A percentile compares a stretch with the other conserved stretches of the same genome.
These are phyloP conservation scores for Dryococelus australis DNA, from an alignment of 2,888 invertebrate genomes.

Conservation along the genomic window DNA sequence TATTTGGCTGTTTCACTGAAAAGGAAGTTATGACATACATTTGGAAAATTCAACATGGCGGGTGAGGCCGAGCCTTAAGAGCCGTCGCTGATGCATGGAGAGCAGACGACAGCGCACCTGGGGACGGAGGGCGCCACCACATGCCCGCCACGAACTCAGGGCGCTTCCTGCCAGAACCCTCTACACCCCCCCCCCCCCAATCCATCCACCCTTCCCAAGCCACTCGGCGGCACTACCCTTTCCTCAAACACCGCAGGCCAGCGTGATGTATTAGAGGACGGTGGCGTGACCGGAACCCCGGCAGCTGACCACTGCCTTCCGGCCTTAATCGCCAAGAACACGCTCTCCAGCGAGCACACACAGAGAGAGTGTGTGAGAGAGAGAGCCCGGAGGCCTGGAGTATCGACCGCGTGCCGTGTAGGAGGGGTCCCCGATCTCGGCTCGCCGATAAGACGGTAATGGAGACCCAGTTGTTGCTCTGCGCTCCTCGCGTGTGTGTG, in stretches of 20 bases:
- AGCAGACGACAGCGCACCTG: background rate
- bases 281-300: background rate
- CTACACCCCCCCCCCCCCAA: too few relatives aligned
- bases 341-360: background rate
- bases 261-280: background rate
- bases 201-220: too few relatives aligned
- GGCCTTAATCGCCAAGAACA: slow-evolving; percentile 11
- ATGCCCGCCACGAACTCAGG: background rate
- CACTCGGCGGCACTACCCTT: background rate
- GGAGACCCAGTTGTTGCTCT: slow-evolving; percentile 10
- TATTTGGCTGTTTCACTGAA: too few relatives aligned
- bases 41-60: too few relatives aligned
- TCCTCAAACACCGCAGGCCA: background rate
- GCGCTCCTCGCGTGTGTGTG: background rate
- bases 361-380: too few relatives aligned
- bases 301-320: slow-evolving; percentile 10
- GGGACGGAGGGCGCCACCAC: background rate
- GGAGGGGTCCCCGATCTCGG: background rate
- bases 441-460: background rate
- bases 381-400: background rate
- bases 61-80: too few relatives aligned
- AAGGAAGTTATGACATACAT: too few relatives aligned
- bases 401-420: background rate
- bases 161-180: background rate
- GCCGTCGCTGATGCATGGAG: background rate